These are phyloP conservation scores for Julus scandinavius DNA, from an alignment of 2,888 invertebrate genomes.

Conservation along the genomic window DNA sequence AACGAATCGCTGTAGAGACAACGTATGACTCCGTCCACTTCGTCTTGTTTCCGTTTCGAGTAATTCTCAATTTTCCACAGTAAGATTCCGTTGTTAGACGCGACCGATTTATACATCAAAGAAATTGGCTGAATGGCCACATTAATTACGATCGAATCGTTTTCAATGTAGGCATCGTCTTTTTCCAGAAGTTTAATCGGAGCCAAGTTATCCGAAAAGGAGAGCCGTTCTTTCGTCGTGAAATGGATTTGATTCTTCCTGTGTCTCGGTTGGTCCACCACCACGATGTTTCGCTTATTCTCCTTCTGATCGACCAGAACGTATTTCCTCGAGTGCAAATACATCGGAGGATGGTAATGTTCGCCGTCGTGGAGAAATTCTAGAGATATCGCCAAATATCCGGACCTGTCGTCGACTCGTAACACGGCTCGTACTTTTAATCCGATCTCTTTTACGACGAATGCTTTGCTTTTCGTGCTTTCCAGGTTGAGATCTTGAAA, in stretches of 20 bases:
- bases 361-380: background rate
- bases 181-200: background rate
- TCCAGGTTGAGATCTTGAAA: conserved; percentile 33
- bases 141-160: background rate
- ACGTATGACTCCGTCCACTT: conserved; percentile 10
- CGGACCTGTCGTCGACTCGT: background rate
- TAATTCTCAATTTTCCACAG: conserved; percentile 16
- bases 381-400: background rate
- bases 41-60: conserved; percentile 24
- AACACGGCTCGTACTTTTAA: background rate
- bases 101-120: background rate
- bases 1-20: conserved; percentile 37
- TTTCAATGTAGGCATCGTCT: background rate
- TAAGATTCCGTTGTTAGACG: conserved; percentile 14
- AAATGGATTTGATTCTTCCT: conserved; percentile 27
- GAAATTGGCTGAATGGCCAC: background rate
- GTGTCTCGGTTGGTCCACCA: background rate
- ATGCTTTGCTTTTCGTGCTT: background rate
- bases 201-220: conserved; percentile 11
- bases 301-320: conserved; percentile 14
- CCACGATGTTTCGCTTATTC: conserved; percentile 13
- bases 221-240: background rate
- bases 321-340: background rate
- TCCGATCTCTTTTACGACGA: background rate
- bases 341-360: background rate